Conservation (phyloP, 2,888 invertebrate species). For the Thyatira batis region DNA sequence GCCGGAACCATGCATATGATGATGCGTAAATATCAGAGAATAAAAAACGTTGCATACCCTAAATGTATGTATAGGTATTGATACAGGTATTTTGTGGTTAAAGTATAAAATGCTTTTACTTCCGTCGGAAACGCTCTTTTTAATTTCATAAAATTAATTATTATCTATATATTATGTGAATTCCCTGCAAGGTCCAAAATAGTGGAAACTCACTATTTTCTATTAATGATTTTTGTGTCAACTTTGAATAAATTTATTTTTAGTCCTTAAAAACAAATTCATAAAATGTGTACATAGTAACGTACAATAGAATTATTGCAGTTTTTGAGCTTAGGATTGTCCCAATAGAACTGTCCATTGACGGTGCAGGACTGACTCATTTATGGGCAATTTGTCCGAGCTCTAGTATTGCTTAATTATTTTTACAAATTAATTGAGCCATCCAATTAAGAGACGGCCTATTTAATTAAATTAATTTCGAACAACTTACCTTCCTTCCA, state of each 20-base stretch:
- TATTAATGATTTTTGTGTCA: neutral
- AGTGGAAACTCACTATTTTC: neutral
- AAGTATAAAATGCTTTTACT: neutral
- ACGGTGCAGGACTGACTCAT: neutral
- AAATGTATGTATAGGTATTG: neutral
- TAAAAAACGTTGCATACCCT: neutral
- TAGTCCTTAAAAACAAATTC: too few species aligned
- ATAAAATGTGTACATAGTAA: neutral
- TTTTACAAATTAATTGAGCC: neutral
- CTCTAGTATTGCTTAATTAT: neutral
- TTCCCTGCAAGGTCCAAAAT: neutral
- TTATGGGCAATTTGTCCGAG: neutral
- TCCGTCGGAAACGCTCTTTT: neutral
- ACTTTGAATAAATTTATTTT: neutral
- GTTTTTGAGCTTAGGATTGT: neutral
- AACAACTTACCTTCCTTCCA: conserved; percentile 41
- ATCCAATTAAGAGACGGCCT: conserved; percentile 22
- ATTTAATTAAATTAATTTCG: conserved; percentile 29
- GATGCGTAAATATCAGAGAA: neutral
- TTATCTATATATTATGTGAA: neutral
- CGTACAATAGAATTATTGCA: neutral
- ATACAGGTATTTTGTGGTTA: conserved; percentile 4
- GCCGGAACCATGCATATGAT: neutral
- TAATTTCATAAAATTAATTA: too few species aligned
- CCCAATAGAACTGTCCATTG: neutral